Percentiles rank a stretch among this genome's conserved stretches.
Conservation (phyloP, 2,888 invertebrate species). For the Mesorhabditis spiculigera region DNA sequence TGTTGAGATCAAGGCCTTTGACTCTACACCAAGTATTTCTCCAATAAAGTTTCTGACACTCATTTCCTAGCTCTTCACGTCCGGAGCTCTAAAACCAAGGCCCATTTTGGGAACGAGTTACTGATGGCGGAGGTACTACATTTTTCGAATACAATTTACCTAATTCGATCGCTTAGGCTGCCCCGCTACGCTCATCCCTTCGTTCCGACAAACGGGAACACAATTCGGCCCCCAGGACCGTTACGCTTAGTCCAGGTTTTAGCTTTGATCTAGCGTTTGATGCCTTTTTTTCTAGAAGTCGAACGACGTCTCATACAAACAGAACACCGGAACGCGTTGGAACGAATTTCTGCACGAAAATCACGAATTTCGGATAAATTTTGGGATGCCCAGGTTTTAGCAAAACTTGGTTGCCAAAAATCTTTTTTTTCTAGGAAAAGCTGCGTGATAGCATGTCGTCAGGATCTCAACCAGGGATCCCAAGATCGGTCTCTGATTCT, state of each 20-base stretch:
- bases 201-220: background rate
- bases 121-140: background rate
- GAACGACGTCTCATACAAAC: background rate
- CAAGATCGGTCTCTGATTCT: background rate
- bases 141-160: no score
- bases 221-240: background rate
- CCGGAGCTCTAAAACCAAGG: background rate
- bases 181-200: background rate
- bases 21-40: background rate
- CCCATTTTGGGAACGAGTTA: background rate
- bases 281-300: background rate
- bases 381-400: conserved; percentile 27
- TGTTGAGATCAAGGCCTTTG: conserved; percentile 1
- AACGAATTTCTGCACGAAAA: conserved; percentile 35
- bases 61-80: background rate
- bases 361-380: conserved; percentile 39
- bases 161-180: background rate
- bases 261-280: no score
- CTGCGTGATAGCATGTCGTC: background rate
- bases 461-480: background rate
- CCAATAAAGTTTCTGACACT: background rate
- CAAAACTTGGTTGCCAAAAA: background rate
- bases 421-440: background rate
- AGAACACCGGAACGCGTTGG: background rate
- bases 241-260: conserved; percentile 5